A percentile compares a stretch with the other conserved stretches of the same genome.
phyloP scores from a whole-genome alignment of 2,113 vertebrate species.

The Psephotus haematonotus region DNA sequence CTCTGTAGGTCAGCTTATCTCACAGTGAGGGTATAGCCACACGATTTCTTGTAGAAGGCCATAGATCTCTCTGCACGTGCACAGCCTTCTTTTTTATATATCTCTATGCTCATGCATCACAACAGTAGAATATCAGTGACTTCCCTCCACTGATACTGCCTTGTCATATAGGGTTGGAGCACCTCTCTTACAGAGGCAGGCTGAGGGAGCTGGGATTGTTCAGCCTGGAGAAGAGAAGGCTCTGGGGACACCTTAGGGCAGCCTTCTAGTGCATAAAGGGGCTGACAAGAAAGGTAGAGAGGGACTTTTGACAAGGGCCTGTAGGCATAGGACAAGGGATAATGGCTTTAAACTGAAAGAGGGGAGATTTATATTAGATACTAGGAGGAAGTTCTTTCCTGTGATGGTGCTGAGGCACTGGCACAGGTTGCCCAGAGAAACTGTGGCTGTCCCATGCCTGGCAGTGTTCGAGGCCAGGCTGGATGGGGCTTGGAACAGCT shows the following conservation, averaged over 20 bases:
- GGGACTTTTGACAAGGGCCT: background rate
- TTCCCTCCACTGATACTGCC: background rate
- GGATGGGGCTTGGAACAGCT: background rate
- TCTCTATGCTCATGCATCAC: background rate
- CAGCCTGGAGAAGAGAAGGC: background rate
- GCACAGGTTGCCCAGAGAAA: background rate
- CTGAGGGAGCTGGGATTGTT: background rate
- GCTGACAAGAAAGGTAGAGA: background rate
- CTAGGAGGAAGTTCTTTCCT: background rate
- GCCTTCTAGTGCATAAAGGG: background rate
- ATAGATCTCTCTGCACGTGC: background rate
- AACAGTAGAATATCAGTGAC: no score
- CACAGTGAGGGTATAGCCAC: background rate
- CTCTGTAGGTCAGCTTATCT: background rate
- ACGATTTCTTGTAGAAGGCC: background rate
- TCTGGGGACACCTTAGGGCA: background rate
- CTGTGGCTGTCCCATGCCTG: background rate
- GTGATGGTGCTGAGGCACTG: background rate
- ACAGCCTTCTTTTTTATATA: background rate
- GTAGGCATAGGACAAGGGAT: background rate
- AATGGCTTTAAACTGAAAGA: background rate
- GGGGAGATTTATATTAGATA: background rate
- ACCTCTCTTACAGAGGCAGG: background rate
- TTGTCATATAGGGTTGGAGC: background rate
- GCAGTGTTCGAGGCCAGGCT: background rate